Percentiles rank a stretch among this genome's conserved stretches.
Evolutionary conservation across 2,113 vertebrate species (phyloP).

Genomic region (Macquaria australasica): DNA sequence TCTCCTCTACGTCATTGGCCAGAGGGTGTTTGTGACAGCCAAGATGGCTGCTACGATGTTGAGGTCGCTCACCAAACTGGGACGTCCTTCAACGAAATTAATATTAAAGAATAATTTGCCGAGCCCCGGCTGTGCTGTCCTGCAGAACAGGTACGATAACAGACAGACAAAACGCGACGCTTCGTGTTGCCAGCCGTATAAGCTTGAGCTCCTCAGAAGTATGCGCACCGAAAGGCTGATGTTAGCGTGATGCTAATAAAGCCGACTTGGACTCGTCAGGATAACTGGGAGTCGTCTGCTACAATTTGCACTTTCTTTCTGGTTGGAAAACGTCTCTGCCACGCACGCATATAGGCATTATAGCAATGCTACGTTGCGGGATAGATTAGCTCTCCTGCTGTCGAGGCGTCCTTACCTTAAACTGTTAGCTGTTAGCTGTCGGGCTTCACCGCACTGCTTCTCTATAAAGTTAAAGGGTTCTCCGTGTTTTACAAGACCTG

Average conservation of each 20-base stretch:
- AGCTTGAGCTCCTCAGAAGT: background rate
- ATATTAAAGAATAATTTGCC: constrained; percentile 71
- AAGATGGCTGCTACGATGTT: constrained; percentile 86
- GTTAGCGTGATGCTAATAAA: constrained; percentile 54
- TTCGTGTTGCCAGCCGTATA: rapidly evolving
- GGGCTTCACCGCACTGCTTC: constrained; percentile 3
- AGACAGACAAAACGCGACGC: background rate
- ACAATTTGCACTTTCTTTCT: background rate
- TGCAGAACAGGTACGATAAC: constrained; percentile 80
- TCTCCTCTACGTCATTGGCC: constrained; percentile 31
- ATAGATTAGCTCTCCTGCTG: background rate
- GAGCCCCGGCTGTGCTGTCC: constrained; percentile 71
- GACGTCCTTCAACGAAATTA: constrained; percentile 86
- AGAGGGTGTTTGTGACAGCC: constrained; percentile 45
- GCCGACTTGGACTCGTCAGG: background rate
- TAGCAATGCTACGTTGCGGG: rapidly evolving
- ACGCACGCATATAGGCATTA: rapidly evolving
- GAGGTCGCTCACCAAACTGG: constrained; percentile 83
- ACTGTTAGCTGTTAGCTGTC: background rate
- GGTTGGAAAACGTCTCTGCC: background rate
- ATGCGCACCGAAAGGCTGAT: constrained; percentile 10
- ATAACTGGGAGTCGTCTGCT: background rate
- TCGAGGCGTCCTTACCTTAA: background rate
- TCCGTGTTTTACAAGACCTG: background rate
- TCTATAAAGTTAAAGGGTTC: background rate